phyloP scores from a whole-genome alignment of 1,140 invertebrate species.

The Dolichoris vasculosae region DNA sequence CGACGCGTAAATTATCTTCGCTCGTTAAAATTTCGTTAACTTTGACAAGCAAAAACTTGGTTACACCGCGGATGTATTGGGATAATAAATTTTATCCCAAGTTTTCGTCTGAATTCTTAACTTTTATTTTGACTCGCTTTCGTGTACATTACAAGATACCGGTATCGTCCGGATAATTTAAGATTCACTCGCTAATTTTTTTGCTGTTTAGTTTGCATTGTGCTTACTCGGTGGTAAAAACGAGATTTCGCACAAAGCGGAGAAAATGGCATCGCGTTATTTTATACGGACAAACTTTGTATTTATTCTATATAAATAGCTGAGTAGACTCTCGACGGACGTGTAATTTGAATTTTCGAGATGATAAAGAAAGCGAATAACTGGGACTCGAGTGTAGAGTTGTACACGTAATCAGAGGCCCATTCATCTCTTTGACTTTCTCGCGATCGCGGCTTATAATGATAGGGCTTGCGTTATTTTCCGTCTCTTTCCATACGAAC shows the following conservation, averaged over 20 bases:
- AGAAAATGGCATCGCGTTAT: background rate
- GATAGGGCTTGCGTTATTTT: slow-evolving; percentile 33
- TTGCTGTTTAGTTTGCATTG: background rate
- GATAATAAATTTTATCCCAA: background rate
- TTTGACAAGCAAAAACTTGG: background rate
- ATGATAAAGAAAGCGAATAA: slow-evolving; percentile 26
- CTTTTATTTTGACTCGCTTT: background rate
- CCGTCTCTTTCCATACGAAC: background rate
- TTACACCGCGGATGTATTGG: too few species aligned
- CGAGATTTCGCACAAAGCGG: background rate
- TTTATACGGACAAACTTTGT: background rate
- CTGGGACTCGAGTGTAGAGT: background rate
- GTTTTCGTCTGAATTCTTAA: too few species aligned
- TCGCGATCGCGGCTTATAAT: background rate
- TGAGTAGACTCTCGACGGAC: background rate
- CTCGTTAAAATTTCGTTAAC: too few species aligned
- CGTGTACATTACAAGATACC: background rate
- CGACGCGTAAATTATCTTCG: background rate
- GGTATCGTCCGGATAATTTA: background rate
- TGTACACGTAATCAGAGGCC: slow-evolving; percentile 32
- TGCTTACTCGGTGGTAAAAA: background rate
- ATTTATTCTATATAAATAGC: background rate
- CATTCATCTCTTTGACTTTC: slow-evolving; percentile 12
- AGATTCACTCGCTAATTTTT: background rate
- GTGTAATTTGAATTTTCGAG: slow-evolving; percentile 41